Percentiles rank a stretch among this genome's conserved stretches.
Evolutionary conservation across 1,140 invertebrate species (phyloP).

Genomic region (Drosophila asahinai): DNA sequence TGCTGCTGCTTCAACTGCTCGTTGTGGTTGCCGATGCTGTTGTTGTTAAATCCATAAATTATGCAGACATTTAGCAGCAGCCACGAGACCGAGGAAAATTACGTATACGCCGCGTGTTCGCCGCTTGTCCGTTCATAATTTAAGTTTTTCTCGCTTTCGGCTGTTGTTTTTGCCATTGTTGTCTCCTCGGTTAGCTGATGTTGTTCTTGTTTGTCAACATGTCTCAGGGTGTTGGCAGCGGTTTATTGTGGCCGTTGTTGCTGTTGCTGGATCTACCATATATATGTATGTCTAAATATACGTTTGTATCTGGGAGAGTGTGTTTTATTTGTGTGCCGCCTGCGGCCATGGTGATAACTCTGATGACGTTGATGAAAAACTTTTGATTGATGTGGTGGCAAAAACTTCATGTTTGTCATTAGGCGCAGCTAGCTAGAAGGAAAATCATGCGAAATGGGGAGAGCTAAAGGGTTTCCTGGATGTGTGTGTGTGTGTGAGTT

Average conservation of each 20-base stretch:
- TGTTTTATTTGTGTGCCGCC: slow-evolving; percentile 58
- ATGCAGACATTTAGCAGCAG: slow-evolving; percentile 73
- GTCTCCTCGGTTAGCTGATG: slow-evolving; percentile 32
- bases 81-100: slow-evolving; percentile 57
- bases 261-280: slow-evolving; percentile 16
- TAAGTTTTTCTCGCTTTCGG: slow-evolving; percentile 40
- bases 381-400: slow-evolving; percentile 82
- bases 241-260: slow-evolving; percentile 15
- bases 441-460: background rate
- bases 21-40: slow-evolving; percentile 11
- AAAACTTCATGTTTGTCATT: slow-evolving; percentile 83
- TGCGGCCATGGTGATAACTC: slow-evolving; percentile 78
- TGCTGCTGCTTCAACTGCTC: slow-evolving; percentile 3
- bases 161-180: slow-evolving; percentile 33
- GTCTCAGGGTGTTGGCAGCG: slow-evolving; percentile 50
- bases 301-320: slow-evolving; percentile 32
- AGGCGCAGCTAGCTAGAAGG: slow-evolving; percentile 43
- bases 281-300: background rate
- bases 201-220: slow-evolving; percentile 65
- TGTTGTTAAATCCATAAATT: slow-evolving; percentile 69
- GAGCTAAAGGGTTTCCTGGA: slow-evolving; percentile 32
- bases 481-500: background rate
- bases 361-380: slow-evolving; percentile 84
- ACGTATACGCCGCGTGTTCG: slow-evolving; percentile 70
- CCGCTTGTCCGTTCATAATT: slow-evolving; percentile 44